phyloP scores from a whole-genome alignment of 2,113 vertebrate genomes.

The Dissostichus mawsoni region DNA sequence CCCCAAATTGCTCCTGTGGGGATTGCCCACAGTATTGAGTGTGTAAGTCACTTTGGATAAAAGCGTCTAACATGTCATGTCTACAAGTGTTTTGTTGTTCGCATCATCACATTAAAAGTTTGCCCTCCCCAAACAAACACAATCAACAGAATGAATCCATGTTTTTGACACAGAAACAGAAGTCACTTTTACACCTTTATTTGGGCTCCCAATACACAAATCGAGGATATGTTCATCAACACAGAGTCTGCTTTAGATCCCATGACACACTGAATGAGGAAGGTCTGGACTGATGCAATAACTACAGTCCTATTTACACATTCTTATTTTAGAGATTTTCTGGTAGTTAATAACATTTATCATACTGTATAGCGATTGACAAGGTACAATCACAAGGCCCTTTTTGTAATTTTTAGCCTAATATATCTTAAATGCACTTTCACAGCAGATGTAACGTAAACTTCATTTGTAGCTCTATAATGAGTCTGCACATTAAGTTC shows the following conservation, averaged over 20 bases:
- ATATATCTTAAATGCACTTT: conserved; percentile 73
- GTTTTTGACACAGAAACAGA: background rate
- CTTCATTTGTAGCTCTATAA: conserved; percentile 56
- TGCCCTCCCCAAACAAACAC: background rate
- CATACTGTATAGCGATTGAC: conserved; percentile 72
- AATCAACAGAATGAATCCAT: background rate
- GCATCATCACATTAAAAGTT: background rate
- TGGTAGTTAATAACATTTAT: conserved; percentile 71
- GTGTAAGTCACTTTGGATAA: too few species aligned
- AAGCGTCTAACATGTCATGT: too few species aligned
- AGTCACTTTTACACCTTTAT: conserved; percentile 76
- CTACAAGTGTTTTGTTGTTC: background rate
- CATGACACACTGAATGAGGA: conserved; percentile 68
- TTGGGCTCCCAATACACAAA: conserved; percentile 78
- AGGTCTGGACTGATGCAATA: conserved; percentile 62
- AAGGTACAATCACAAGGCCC: conserved; percentile 73
- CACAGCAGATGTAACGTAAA: conserved; percentile 73
- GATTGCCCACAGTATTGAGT: too few species aligned
- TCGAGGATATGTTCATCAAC: conserved; percentile 69
- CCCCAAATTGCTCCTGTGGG: too few species aligned
- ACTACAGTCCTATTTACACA: conserved; percentile 74
- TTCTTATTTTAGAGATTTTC: conserved; percentile 64
- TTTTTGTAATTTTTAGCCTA: conserved; percentile 61
- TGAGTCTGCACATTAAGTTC: conserved; percentile 53
- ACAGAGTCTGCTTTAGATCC: conserved; percentile 76